phyloP scores from a whole-genome alignment of 2,797 vertebrate genomes.

The Ibycter americanus region DNA sequence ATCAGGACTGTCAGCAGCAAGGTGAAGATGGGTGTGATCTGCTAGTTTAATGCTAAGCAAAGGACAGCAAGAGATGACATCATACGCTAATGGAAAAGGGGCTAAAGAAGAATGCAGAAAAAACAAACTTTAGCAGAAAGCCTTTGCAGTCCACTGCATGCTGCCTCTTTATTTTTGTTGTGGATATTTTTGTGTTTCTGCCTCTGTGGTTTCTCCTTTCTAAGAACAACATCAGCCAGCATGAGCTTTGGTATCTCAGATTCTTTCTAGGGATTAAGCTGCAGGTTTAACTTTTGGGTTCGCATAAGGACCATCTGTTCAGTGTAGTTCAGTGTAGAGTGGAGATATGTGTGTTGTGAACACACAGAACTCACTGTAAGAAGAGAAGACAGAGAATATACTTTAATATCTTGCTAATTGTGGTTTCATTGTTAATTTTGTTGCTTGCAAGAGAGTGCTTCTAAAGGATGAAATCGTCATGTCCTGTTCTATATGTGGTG shows the following conservation, averaged over 20 bases:
- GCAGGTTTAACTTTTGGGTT: constrained; percentile 30
- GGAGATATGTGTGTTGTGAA: neutral
- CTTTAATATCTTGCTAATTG: neutral
- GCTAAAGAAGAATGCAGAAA: neutral
- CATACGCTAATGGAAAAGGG: neutral
- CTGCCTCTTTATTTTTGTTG: neutral
- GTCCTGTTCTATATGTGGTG: neutral
- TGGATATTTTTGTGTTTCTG: neutral
- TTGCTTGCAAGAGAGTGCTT: neutral
- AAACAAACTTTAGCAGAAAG: neutral
- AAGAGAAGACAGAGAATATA: neutral
- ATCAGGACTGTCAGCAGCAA: neutral
- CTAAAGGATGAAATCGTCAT: neutral
- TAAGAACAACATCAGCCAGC: constrained; percentile 29
- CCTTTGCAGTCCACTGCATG: neutral
- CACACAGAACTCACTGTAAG: neutral
- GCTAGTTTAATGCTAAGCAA: neutral
- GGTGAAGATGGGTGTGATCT: neutral
- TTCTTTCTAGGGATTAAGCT: constrained; percentile 35
- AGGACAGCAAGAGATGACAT: neutral
- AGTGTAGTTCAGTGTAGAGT: neutral
- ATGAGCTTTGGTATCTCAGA: neutral
- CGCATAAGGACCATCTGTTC: constrained; percentile 22
- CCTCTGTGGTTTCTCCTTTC: constrained; percentile 15
- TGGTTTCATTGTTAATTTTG: neutral